phyloP scores from a whole-genome alignment of 2,888 invertebrate genomes.

The Macrophya annulata region DNA sequence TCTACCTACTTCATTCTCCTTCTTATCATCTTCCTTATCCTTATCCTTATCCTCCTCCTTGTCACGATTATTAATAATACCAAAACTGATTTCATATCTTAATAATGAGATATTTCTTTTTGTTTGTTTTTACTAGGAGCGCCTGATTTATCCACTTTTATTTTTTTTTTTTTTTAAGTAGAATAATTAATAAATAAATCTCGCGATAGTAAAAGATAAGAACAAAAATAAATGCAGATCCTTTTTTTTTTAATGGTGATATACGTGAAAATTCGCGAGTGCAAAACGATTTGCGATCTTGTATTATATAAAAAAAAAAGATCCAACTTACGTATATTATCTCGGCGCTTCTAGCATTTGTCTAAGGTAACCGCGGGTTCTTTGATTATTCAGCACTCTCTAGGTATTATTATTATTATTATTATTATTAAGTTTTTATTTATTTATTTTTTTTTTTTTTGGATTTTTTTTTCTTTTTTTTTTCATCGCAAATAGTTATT shows the following conservation, averaged over 20 bases:
- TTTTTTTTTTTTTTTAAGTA: no score
- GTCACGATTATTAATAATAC: no score
- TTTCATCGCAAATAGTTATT: slow-evolving; percentile 60
- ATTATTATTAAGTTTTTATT: slow-evolving; percentile 58
- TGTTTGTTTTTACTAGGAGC: neutral
- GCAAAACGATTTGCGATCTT: neutral
- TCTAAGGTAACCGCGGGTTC: slow-evolving; percentile 53
- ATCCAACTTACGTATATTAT: neutral
- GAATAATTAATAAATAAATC: neutral
- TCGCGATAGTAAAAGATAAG: neutral
- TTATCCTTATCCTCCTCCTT: no score
- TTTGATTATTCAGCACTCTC: slow-evolving; percentile 56
- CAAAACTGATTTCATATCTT: neutral
- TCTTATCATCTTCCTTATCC: no score
- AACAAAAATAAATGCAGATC: no score
- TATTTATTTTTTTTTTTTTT: slow-evolving; percentile 52
- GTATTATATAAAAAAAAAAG: neutral
- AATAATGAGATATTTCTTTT: neutral
- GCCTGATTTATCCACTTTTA: neutral
- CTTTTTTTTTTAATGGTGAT: neutral
- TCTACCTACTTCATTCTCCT: neutral
- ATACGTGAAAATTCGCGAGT: no score
- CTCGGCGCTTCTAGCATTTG: slow-evolving; percentile 31
- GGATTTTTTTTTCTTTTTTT: slow-evolving; percentile 33
- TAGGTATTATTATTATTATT: slow-evolving; percentile 50